phyloP scores from a whole-genome alignment of 1,140 invertebrate genomes.

The Drosophila kikkawai region DNA sequence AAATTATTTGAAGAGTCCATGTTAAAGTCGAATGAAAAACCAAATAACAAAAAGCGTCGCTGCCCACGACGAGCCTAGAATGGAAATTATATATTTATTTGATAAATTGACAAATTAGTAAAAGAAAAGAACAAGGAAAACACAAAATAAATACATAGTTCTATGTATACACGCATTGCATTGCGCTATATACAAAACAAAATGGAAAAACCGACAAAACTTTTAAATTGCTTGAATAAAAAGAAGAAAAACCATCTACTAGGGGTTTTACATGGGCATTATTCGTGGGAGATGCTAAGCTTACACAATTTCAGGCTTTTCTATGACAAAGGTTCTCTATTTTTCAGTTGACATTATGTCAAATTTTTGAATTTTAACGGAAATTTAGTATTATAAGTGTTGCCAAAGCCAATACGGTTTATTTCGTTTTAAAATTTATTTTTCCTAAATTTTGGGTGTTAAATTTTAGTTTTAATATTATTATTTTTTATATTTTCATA shows the following conservation, averaged over 20 bases:
- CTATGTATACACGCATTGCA: slow-evolving; percentile 69
- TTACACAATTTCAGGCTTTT: background rate
- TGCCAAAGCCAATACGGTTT: background rate
- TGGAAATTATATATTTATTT: slow-evolving; percentile 76
- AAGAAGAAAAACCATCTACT: slow-evolving; percentile 31
- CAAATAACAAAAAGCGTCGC: slow-evolving; percentile 1
- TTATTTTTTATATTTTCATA: background rate
- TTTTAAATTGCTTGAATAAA: slow-evolving; percentile 82
- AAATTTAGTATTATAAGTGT: background rate
- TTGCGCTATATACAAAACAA: slow-evolving; percentile 66
- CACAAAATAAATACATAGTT: slow-evolving; percentile 48
- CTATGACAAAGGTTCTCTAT: background rate
- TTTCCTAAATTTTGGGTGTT: background rate
- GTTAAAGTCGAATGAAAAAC: slow-evolving; percentile 47
- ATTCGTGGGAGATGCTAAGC: background rate
- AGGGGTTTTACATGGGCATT: background rate
- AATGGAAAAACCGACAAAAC: slow-evolving; percentile 50
- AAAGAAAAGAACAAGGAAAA: slow-evolving; percentile 40
- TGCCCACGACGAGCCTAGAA: slow-evolving; percentile 36
- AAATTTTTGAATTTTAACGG: background rate
- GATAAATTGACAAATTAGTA: slow-evolving; percentile 71
- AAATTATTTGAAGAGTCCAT: slow-evolving; percentile 72
- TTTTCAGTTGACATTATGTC: background rate
- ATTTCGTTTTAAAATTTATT: background rate
- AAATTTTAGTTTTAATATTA: background rate